Base-by-base conservation (phyloP, 2,113 vertebrate genomes). In the Zingel zingel region DNA sequence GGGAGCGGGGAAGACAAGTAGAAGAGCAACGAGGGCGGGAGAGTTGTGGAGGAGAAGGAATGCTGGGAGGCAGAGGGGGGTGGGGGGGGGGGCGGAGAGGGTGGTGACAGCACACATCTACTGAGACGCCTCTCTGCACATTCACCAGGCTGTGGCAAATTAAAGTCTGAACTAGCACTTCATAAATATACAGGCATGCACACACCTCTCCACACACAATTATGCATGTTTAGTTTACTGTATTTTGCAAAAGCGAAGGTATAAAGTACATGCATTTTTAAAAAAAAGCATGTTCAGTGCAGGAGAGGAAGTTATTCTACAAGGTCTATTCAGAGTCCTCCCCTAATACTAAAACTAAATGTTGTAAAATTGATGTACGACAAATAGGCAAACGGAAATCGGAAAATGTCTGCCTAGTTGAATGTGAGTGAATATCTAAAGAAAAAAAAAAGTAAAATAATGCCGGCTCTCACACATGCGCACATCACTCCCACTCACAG, bases 91-190 rank as follows among this genome's bases (percentile, higher is more conserved):
- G 84, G 89, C 15, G 66, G 83, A 81, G 78, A 83, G 76, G 84
- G 86, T 85, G 90, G 85, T 91, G 92, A 93, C 92, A 91, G 92
- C 92, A 81, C 86, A 80, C 89, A 86, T 92, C 91, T 66, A 86
- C 86, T 61, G 90, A 91, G 88, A 92, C 70, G 82, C 90, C 74
- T 89, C 92, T 91, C 58, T 92, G 91, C 89, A 91, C 91, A 88
- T 87, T 89, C 89, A 92, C 94, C 43, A 85, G 88, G 89, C 94
- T 93, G 91, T 91, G 73, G 87, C 88, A 92, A 93, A 93, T 94
- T 90, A 94, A 90, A 92, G 86, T 92, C 89, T 90, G 83, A 94
- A 91, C 70, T 84, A 87, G 83, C 89, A 91, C 91, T 90, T 93
- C 88, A 90, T 90, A 89, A 92, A 92, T 83, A 91, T 56, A 87